Evolutionary conservation across 2,797 vertebrate species (phyloP).

Genomic region (Squalus acanthias): DNA sequence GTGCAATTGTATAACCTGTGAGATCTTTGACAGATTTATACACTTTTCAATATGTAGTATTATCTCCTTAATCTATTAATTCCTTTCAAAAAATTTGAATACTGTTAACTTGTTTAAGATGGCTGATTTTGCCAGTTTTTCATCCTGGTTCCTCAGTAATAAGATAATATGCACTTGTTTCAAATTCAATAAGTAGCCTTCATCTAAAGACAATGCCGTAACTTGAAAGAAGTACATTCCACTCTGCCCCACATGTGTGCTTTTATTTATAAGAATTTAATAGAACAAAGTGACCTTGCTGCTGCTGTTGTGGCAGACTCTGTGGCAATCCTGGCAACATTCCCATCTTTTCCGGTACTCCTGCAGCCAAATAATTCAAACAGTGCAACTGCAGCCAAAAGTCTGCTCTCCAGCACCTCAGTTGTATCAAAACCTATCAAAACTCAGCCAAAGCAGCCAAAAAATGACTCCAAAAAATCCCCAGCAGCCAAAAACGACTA

Average conservation of each 20-base stretch:
- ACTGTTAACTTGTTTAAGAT: background rate
- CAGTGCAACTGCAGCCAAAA: background rate
- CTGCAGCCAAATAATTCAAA: background rate
- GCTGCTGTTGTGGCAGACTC: background rate
- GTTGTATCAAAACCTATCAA: background rate
- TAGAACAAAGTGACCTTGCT: no score
- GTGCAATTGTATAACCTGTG: background rate
- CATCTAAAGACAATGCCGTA: background rate
- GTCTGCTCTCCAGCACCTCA: background rate
- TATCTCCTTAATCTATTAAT: background rate
- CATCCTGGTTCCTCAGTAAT: background rate
- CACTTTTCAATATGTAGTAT: background rate
- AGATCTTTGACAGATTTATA: background rate
- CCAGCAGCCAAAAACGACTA: background rate
- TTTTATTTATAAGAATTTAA: background rate
- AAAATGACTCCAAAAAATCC: background rate
- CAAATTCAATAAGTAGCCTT: background rate
- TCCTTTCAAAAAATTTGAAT: background rate
- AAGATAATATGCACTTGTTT: background rate
- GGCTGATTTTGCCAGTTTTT: background rate
- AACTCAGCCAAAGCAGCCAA: background rate
- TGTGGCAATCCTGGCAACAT: background rate
- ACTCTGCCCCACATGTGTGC: background rate
- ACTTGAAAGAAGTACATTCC: background rate
- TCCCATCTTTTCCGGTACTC: background rate